Percentiles rank a stretch among this genome's conserved stretches.
phyloP scores from a whole-genome alignment of 1,140 invertebrate genomes.

The Lepidotrigona ventralis region DNA sequence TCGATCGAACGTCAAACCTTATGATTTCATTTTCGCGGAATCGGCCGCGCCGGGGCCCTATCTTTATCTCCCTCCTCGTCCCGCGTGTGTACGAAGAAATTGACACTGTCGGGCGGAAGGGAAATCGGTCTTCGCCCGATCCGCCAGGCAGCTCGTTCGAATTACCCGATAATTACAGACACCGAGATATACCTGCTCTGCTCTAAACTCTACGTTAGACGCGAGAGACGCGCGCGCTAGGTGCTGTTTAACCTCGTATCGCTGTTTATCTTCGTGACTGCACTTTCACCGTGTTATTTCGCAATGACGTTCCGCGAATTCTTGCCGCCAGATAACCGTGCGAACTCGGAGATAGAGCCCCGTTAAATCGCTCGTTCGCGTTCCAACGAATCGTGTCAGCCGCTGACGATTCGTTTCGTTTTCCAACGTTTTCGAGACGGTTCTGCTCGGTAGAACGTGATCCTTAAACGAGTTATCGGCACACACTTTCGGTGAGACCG shows the following conservation, averaged over 20 bases:
- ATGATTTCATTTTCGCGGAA: constrained; percentile 2
- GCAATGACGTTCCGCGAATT: constrained; percentile 36
- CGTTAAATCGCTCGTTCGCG: neutral
- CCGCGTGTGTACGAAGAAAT: neutral
- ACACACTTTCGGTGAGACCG: too few species aligned
- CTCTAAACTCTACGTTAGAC: too few species aligned
- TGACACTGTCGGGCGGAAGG: neutral
- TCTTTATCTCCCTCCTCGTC: too few species aligned
- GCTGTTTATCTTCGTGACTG: neutral
- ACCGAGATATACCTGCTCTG: too few species aligned
- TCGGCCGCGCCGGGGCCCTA: neutral
- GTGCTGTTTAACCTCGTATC: neutral
- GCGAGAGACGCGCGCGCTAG: neutral
- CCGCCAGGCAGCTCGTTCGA: neutral
- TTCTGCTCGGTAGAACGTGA: too few species aligned
- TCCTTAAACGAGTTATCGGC: too few species aligned
- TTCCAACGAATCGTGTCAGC: neutral
- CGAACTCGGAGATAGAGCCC: constrained; percentile 11
- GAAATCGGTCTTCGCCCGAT: neutral
- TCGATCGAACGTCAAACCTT: constrained; percentile 5
- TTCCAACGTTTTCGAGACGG: neutral
- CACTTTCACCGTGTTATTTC: constrained; percentile 31
- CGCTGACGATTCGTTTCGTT: neutral
- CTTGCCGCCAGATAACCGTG: constrained; percentile 18
- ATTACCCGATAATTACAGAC: neutral